Percentiles rank a stretch among this genome's conserved stretches.
Evolutionary conservation across 2,888 invertebrate genomes (phyloP).

Genomic region (Boloria selene): DNA sequence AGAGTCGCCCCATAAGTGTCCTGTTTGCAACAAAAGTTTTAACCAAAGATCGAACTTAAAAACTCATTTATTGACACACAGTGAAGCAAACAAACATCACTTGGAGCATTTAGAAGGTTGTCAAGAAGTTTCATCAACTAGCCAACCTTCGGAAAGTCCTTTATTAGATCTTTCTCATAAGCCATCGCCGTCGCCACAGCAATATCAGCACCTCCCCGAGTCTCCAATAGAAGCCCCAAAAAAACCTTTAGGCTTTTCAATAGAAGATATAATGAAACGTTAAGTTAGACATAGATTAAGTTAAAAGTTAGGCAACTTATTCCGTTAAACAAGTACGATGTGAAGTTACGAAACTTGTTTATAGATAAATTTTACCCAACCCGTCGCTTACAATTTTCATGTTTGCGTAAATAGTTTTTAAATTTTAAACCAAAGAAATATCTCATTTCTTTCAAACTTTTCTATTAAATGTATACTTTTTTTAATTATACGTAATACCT

Average conservation of each 20-base stretch:
- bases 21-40: constrained; percentile 93
- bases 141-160: constrained; percentile 71
- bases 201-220: constrained; percentile 59
- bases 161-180: constrained; percentile 83
- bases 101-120: constrained; percentile 77
- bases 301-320: constrained; percentile 39
- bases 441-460: constrained; percentile 39
- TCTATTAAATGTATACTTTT: background rate
- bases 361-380: constrained; percentile 28
- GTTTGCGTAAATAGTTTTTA: constrained; percentile 19
- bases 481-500: background rate
- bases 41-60: constrained; percentile 96
- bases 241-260: constrained; percentile 88
- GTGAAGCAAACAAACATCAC: constrained; percentile 84
- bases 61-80: constrained; percentile 93
- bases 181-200: constrained; percentile 62
- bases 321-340: constrained; percentile 37
- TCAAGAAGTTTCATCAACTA: constrained; percentile 79
- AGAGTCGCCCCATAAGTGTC: constrained; percentile 96
- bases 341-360: constrained; percentile 27
- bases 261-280: constrained; percentile 94
- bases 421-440: constrained; percentile 40
- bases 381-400: constrained; percentile 14
- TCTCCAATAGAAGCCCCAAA: constrained; percentile 71
- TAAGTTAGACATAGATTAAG: constrained; percentile 61